phyloP scores from a whole-genome alignment of 2,888 invertebrate species.

The Amphipyra tragopoginis region DNA sequence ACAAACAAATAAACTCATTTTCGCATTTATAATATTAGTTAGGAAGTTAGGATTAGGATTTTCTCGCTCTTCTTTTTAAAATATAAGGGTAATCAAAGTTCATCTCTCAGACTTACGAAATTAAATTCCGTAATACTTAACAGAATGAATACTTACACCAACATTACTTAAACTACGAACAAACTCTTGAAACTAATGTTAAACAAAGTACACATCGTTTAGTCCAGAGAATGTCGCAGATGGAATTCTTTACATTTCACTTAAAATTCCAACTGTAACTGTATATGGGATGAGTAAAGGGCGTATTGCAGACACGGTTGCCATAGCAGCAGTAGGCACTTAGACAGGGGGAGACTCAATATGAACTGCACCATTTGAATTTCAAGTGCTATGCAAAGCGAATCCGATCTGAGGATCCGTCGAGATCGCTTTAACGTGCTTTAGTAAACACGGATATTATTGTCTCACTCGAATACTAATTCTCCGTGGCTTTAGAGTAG shows the following conservation, averaged over 20 bases:
- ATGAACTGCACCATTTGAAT: constrained; percentile 88
- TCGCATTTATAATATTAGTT: no score
- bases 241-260: constrained; percentile 8
- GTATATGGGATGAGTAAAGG: constrained; percentile 37
- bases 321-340: constrained; percentile 76
- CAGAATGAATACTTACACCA: no score
- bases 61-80: no score
- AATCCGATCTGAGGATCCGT: constrained; percentile 77
- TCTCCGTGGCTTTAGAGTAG: constrained; percentile 33
- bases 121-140: no score
- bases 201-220: not conserved
- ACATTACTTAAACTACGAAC: no score
- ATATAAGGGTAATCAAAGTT: no score
- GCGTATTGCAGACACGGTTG: constrained; percentile 66
- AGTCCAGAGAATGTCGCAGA: not conserved
- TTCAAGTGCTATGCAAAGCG: constrained; percentile 88
- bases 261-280: constrained; percentile 49
- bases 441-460: constrained; percentile 66
- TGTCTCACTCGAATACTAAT: constrained; percentile 59
- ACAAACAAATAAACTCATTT: no score
- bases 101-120: no score
- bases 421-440: constrained; percentile 74
- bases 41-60: no score
- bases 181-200: no score
- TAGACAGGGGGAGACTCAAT: constrained; percentile 80